Evolutionary conservation across 2,113 vertebrate species (phyloP).

Genomic region (Callospermophilus lateralis): DNA sequence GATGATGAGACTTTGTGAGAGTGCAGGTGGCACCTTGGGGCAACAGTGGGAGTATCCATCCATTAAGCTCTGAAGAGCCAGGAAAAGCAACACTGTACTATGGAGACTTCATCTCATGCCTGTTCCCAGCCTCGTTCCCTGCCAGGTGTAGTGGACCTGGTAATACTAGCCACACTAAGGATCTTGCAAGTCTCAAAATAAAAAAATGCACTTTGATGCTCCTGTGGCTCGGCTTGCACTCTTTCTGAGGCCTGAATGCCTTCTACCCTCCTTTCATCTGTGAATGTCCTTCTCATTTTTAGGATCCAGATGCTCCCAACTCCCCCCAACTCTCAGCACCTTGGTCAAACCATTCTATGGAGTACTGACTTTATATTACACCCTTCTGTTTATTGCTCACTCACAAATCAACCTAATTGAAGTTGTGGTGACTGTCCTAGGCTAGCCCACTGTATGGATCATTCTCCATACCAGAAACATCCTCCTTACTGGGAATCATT

Average conservation of each 20-base stretch:
- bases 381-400: neutral
- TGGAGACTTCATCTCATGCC: neutral
- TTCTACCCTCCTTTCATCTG: neutral
- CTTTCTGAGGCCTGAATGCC: neutral
- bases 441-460: neutral
- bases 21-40: rapidly evolving
- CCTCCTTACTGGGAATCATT: neutral
- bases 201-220: too few species aligned
- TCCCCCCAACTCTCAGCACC: neutral
- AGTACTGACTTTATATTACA: neutral
- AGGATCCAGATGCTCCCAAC: neutral
- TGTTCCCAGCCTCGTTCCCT: neutral
- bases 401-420: neutral
- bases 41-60: too few species aligned
- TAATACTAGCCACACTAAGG: rapidly evolving
- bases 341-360: neutral
- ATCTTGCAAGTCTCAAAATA: neutral
- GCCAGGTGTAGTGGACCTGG: neutral
- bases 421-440: neutral
- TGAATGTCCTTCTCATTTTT: neutral
- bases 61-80: neutral
- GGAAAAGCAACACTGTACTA: neutral
- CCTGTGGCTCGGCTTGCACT: rapidly evolving
- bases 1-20: rapidly evolving
- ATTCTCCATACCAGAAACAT: neutral